A percentile compares a stretch with the other conserved stretches of the same genome.
phyloP scores from a whole-genome alignment of 1,140 invertebrate species.

The Yoshiicerus persimilis region DNA sequence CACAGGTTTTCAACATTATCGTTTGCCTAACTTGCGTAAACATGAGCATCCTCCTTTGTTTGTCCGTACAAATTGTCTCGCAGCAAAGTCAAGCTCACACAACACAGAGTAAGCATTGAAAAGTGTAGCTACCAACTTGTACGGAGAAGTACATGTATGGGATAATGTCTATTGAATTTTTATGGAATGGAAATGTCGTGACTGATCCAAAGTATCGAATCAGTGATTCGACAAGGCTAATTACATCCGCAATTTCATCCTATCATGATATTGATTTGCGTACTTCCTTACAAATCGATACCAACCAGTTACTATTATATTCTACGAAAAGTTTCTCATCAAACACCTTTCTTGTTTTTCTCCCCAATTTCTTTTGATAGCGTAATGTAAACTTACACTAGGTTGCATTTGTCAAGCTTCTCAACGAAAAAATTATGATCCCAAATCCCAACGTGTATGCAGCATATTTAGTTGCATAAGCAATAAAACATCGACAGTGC shows the following conservation, averaged over 20 bases:
- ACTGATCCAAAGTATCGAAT: conserved; percentile 38
- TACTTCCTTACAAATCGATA: conserved; percentile 33
- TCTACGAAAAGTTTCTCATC: not conserved
- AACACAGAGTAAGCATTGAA: not conserved
- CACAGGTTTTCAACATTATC: not conserved
- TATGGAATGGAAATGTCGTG: conserved; percentile 27
- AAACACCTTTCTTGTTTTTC: conserved; percentile 1
- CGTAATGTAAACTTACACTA: not conserved
- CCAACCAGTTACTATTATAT: not conserved
- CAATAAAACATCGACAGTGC: not conserved
- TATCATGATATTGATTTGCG: conserved; percentile 38
- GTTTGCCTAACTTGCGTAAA: not conserved
- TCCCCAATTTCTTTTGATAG: not conserved
- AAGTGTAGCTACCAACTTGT: no score
- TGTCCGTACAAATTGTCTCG: not conserved
- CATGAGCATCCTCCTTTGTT: not conserved
- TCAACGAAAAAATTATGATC: not conserved
- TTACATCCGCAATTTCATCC: conserved; percentile 41
- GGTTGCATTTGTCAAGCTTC: not conserved
- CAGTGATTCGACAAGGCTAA: conserved; percentile 43
- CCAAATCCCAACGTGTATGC: not conserved
- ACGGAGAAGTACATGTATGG: not conserved
- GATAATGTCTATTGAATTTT: conserved; percentile 8
- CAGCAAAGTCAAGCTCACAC: not conserved
- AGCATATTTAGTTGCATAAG: not conserved